phyloP scores from a whole-genome alignment of 2,888 invertebrate species.

The Dichetophora obliterata region DNA sequence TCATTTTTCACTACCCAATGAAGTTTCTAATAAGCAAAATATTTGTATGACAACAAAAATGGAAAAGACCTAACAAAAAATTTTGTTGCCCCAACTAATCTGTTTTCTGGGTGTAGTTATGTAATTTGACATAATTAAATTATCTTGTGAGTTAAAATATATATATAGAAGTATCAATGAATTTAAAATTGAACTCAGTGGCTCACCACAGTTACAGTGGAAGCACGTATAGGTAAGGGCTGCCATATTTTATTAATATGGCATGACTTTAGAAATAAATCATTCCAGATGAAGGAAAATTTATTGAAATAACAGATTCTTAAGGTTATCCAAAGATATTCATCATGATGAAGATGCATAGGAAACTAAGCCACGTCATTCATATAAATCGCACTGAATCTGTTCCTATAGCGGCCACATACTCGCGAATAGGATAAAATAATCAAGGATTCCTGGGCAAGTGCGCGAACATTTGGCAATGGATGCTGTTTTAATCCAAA shows the following conservation, averaged over 20 bases:
- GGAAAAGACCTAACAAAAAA: too few relatives aligned
- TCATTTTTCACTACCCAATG: too few relatives aligned
- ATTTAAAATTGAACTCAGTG: neutral
- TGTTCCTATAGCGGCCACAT: neutral
- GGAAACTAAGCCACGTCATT: neutral
- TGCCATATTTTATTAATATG: too few relatives aligned
- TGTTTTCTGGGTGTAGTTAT: too few relatives aligned
- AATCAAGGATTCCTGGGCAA: neutral
- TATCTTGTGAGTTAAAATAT: too few relatives aligned
- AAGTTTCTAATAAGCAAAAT: too few relatives aligned
- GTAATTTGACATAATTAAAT: too few relatives aligned
- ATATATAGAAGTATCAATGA: too few relatives aligned
- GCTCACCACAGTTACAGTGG: neutral
- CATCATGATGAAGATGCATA: neutral
- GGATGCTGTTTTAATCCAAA: conserved; percentile 33
- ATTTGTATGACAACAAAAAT: too few relatives aligned
- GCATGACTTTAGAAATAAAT: too few relatives aligned
- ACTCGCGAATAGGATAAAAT: neutral
- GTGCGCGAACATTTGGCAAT: conserved; percentile 16
- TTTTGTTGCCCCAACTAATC: too few relatives aligned
- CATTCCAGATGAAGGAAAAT: neutral
- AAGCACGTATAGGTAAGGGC: neutral
- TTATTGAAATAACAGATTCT: neutral
- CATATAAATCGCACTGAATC: neutral
- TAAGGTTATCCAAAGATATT: neutral